Evolutionary conservation across 2,888 invertebrate genomes (phyloP).

Genomic region (Apamea epomidion): DNA sequence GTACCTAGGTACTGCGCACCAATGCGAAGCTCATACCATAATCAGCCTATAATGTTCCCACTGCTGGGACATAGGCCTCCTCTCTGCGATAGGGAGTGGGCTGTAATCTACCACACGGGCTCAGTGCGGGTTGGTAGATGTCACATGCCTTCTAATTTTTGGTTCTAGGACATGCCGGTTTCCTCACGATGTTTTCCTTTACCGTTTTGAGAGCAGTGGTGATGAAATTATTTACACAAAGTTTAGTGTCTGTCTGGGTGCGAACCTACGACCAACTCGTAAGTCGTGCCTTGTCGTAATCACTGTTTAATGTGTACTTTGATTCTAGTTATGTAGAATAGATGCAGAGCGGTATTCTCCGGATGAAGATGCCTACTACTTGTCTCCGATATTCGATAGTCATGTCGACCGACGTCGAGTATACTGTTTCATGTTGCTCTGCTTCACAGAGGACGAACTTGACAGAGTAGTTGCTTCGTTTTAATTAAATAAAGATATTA

Average conservation of each 20-base stretch:
- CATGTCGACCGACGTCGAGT: conserved; percentile 82
- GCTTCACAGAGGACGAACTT: conserved; percentile 86
- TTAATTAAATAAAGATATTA: conserved; percentile 54
- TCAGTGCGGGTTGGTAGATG: too few species aligned
- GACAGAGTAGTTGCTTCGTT: conserved; percentile 84
- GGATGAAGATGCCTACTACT: conserved; percentile 80
- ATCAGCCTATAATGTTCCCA: not conserved
- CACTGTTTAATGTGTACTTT: not conserved
- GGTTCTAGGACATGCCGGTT: too few species aligned
- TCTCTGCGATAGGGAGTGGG: too few species aligned
- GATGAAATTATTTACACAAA: too few species aligned
- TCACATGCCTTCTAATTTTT: too few species aligned
- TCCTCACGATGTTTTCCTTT: too few species aligned
- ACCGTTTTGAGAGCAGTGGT: too few species aligned
- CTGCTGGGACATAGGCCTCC: not conserved
- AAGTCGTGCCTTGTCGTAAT: not conserved
- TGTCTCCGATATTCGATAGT: conserved; percentile 71
- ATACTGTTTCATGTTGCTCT: conserved; percentile 84
- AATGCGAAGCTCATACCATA: not conserved
- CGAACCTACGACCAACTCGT: too few species aligned
- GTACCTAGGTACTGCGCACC: too few species aligned
- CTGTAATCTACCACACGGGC: too few species aligned
- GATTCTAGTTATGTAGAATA: conserved; percentile 78
- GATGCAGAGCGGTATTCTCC: conserved; percentile 80
- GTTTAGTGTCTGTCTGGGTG: too few species aligned